These are phyloP conservation scores for Melieria omissa DNA, from an alignment of 2,888 invertebrate species.

Conservation along the genomic window DNA sequence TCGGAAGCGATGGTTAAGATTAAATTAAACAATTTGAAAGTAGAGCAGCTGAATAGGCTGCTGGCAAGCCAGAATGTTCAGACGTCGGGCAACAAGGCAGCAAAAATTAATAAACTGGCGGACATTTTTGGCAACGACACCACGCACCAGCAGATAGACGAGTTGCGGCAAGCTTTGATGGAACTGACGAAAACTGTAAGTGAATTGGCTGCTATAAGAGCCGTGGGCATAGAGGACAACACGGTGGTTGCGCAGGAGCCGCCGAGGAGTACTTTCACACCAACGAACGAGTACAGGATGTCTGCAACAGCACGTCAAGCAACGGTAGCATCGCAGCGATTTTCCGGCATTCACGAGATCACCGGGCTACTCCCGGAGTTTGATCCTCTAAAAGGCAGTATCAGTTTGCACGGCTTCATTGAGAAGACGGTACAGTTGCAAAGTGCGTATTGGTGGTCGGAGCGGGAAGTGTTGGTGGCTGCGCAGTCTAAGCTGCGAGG, in stretches of 20 bases:
- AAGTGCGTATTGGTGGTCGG: constrained; percentile 3
- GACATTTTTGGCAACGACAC: background rate
- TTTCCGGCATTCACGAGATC: too few species aligned
- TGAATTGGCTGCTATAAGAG: background rate
- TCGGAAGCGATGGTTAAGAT: background rate
- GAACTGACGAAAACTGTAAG: constrained; percentile 3
- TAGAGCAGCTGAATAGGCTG: background rate
- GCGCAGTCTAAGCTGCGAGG: constrained; percentile 12
- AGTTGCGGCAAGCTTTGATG: constrained; percentile 1
- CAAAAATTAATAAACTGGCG: background rate
- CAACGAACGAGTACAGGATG: background rate
- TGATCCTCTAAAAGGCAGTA: constrained; percentile 3
- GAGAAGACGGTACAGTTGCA: background rate
- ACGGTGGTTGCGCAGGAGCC: background rate
- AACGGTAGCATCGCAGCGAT: background rate
- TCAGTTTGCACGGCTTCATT: background rate
- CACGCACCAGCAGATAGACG: background rate
- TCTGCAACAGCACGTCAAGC: background rate
- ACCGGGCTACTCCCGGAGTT: background rate
- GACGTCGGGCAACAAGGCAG: background rate
- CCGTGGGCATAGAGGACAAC: background rate
- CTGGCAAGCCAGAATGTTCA: background rate
- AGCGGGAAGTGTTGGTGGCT: constrained; percentile 3
- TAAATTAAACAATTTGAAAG: constrained; percentile 7
- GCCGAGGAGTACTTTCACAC: too few species aligned